phyloP scores from a whole-genome alignment of 2,113 vertebrate genomes.

The Galemys pyrenaicus region DNA sequence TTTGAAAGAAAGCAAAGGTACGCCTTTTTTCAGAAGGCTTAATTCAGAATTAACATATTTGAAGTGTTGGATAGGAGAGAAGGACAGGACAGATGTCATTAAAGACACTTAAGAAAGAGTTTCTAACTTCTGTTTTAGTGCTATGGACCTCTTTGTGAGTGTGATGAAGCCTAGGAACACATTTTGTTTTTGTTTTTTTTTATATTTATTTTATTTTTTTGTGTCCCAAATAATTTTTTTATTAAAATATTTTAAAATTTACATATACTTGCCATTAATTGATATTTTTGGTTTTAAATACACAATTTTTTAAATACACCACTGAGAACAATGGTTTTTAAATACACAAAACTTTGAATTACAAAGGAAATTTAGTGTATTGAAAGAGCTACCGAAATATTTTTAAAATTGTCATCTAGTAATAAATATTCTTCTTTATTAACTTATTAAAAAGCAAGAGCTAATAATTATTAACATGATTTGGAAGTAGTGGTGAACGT shows the following conservation, averaged over 20 bases:
- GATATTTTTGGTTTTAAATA: too few species aligned
- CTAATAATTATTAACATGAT: neutral
- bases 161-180: neutral
- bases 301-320: too few species aligned
- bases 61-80: neutral
- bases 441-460: neutral
- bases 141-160: neutral
- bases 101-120: neutral
- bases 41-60: neutral
- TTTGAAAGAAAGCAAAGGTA: neutral
- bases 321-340: neutral
- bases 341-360: neutral
- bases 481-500: neutral
- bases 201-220: too few species aligned
- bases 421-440: neutral
- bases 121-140: neutral
- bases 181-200: too few species aligned
- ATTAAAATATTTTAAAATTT: too few species aligned
- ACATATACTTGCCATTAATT: too few species aligned
- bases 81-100: neutral
- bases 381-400: neutral
- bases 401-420: neutral
- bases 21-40: neutral
- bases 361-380: neutral
- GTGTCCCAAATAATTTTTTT: too few species aligned